A percentile compares a stretch with the other conserved stretches of the same genome.
Conservation (phyloP, 2,113 vertebrate genomes). For the Tor tambroides region DNA sequence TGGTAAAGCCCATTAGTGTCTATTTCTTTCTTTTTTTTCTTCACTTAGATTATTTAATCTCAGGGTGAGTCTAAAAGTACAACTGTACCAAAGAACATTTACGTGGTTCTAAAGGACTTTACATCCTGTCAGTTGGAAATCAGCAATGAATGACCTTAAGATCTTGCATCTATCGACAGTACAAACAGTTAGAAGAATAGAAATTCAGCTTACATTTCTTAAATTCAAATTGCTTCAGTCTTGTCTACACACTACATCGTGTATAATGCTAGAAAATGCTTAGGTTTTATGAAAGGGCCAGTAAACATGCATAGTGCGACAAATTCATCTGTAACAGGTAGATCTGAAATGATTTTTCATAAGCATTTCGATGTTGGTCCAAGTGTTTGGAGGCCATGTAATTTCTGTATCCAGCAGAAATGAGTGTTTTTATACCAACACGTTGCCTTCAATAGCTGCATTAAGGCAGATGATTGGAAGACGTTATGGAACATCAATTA, state of each 20-base stretch:
- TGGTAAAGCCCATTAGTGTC: not conserved
- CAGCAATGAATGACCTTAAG: not conserved
- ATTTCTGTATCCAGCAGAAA: conserved; percentile 80
- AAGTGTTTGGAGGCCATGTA: conserved; percentile 19
- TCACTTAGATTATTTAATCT: not conserved
- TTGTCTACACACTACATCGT: too few species aligned
- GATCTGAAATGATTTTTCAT: conserved; percentile 20
- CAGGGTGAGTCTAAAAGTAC: not conserved
- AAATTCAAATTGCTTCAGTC: too few species aligned
- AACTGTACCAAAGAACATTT: not conserved
- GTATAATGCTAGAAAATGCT: conserved; percentile 15
- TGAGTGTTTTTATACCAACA: conserved; percentile 31
- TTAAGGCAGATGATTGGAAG: conserved; percentile 39
- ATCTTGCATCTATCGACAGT: not conserved
- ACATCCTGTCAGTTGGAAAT: not conserved
- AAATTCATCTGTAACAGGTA: not conserved
- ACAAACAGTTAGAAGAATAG: not conserved
- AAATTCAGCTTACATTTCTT: not conserved
- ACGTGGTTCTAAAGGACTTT: not conserved
- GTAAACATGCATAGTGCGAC: not conserved
- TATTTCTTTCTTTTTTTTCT: not conserved
- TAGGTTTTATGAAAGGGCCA: conserved; percentile 10
- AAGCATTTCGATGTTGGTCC: conserved; percentile 62
- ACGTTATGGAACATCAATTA: conserved; percentile 28
- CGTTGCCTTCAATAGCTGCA: conserved; percentile 30